These are phyloP conservation scores for Phalanger gymnotis DNA, from an alignment of 2,797 vertebrate genomes.

Conservation along the genomic window DNA sequence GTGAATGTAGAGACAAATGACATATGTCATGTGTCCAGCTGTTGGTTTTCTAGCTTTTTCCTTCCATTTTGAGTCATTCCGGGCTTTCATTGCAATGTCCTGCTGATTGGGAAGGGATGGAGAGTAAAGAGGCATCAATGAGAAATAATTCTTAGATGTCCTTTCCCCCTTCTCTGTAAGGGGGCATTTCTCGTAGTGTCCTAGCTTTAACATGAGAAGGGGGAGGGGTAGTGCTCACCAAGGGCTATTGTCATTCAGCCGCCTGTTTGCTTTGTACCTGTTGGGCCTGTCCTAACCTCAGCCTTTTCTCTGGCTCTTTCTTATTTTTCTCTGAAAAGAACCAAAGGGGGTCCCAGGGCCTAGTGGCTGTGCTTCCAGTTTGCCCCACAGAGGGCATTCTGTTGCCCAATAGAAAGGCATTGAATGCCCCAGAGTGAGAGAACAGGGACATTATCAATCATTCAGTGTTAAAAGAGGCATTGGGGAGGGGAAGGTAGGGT, in stretches of 20 bases:
- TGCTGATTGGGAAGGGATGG: background rate
- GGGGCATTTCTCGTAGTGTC: background rate
- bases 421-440: conserved; percentile 78
- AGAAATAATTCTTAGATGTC: background rate
- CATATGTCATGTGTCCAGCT: background rate
- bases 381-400: conserved; percentile 86
- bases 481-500: conserved; percentile 80
- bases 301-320: conserved; percentile 66
- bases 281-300: conserved; percentile 89
- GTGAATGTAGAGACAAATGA: background rate
- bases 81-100: background rate
- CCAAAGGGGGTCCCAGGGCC: conserved; percentile 83
- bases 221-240: conserved; percentile 77
- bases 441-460: conserved; percentile 84
- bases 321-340: conserved; percentile 87
- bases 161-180: background rate
- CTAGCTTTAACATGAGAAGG: background rate
- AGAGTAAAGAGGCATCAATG: conserved; percentile 9
- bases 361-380: conserved; percentile 80
- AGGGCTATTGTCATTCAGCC: conserved; percentile 90
- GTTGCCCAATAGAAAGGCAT: conserved; percentile 83
- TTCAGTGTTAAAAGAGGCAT: conserved; percentile 75
- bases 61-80: background rate
- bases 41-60: background rate
- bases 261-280: conserved; percentile 94